A percentile compares a stretch with the other conserved stretches of the same genome.
Conservation (phyloP, 2,113 vertebrate species). For the Bujurquina vittata region DNA sequence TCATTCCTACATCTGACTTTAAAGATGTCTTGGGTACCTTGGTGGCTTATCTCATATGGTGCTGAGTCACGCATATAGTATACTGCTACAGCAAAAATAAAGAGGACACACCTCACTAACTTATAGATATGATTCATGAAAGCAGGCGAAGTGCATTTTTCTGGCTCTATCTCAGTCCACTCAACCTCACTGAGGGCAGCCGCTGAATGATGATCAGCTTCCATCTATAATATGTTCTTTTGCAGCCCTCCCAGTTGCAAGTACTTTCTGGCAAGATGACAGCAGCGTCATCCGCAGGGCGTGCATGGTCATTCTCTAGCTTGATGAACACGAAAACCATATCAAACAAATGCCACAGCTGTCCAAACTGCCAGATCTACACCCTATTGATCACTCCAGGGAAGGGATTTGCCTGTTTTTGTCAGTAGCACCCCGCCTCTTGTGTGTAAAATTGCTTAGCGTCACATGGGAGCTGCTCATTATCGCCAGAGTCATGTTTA, state of each 20-base stretch:
- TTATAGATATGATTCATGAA: slow-evolving; percentile 53
- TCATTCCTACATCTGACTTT: slow-evolving; percentile 1
- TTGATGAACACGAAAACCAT: slow-evolving; percentile 58
- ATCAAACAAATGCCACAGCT: slow-evolving; percentile 67
- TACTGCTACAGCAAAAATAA: slow-evolving; percentile 23
- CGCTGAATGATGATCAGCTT: slow-evolving; percentile 35
- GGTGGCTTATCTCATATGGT: slow-evolving; percentile 28
- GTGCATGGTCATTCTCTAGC: slow-evolving; percentile 32
- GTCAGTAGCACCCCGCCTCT: slow-evolving; percentile 4
- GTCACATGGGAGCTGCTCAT: slow-evolving; percentile 26
- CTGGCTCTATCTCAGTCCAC: slow-evolving; percentile 8
- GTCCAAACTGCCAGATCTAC: slow-evolving; percentile 58
- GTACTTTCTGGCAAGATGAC: slow-evolving; percentile 39
- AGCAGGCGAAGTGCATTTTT: slow-evolving; percentile 27
- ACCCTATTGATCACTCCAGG: slow-evolving; percentile 30
- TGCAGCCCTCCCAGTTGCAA: slow-evolving; percentile 8
- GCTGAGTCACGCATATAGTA: slow-evolving; percentile 36
- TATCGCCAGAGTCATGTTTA: slow-evolving; percentile 17
- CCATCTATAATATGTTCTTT: slow-evolving; percentile 32
- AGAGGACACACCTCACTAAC: slow-evolving; percentile 36
- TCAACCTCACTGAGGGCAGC: slow-evolving; percentile 9
- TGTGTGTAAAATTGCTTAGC: slow-evolving; percentile 16
- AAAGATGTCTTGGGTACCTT: slow-evolving; percentile 19
- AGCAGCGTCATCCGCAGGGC: slow-evolving; percentile 21
- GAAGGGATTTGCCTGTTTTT: slow-evolving; percentile 36